Percentiles rank a stretch among this genome's conserved stretches.
phyloP scores from a whole-genome alignment of 2,113 vertebrate genomes.

The Grantiella picta region DNA sequence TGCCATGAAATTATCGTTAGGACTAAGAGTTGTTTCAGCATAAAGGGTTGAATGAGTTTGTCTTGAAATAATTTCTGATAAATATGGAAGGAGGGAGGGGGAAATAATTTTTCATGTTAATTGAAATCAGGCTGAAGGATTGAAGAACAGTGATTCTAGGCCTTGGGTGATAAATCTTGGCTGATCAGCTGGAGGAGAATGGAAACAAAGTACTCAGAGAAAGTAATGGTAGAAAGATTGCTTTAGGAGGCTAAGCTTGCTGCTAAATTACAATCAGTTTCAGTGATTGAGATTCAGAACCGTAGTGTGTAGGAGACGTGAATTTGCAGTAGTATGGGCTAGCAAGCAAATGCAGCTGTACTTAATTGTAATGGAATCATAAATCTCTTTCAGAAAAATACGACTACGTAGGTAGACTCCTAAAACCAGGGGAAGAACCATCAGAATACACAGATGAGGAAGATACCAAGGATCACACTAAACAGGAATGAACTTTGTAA shows the following conservation, averaged over 20 bases:
- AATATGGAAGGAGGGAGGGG: not conserved
- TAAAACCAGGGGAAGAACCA: slow-evolving; percentile 97
- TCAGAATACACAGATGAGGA: slow-evolving; percentile 99
- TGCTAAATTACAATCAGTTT: not conserved
- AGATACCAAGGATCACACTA: slow-evolving; percentile 97
- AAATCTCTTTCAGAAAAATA: slow-evolving; percentile 90
- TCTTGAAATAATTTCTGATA: not conserved
- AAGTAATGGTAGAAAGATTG: not conserved
- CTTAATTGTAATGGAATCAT: slow-evolving; percentile 23
- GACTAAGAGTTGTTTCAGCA: not conserved
- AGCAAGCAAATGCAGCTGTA: not conserved
- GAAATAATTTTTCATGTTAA: not conserved
- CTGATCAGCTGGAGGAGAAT: not conserved
- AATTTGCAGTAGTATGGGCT: not conserved
- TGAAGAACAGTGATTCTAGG: not conserved
- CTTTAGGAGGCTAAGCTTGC: not conserved
- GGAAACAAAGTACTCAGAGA: not conserved
- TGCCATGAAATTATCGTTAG: not conserved
- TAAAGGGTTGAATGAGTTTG: not conserved
- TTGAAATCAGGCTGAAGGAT: not conserved
- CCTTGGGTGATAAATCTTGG: not conserved
- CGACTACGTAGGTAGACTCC: slow-evolving; percentile 95
- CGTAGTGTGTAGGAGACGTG: not conserved
- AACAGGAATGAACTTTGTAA: slow-evolving; percentile 91
- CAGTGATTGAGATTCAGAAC: not conserved